A percentile compares a stretch with the other conserved stretches of the same genome.
phyloP scores from a whole-genome alignment of 2,113 vertebrate species.

The Trachemys scripta region DNA sequence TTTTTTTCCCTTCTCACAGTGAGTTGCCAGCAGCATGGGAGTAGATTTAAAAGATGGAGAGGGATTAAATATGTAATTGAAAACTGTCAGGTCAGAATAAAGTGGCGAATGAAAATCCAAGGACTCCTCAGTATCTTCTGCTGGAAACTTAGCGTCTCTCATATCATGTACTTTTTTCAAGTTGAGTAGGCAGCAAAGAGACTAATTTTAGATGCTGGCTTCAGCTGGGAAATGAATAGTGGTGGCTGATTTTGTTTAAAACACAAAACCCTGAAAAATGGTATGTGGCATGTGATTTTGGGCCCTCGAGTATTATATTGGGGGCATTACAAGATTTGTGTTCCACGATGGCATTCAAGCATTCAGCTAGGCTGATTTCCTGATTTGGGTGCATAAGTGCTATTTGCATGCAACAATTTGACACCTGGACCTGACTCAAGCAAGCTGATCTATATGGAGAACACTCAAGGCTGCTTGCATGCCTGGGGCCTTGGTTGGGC shows the following conservation, averaged over 20 bases:
- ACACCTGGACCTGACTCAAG: neutral
- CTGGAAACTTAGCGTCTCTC: neutral
- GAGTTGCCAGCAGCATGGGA: neutral
- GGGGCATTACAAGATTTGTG: no score
- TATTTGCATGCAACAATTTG: neutral
- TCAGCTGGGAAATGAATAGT: neutral
- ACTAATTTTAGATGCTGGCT: neutral
- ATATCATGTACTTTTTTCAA: neutral
- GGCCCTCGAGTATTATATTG: neutral
- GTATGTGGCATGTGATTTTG: neutral
- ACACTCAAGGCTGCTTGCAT: neutral
- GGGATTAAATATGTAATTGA: neutral
- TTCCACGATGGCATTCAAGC: neutral
- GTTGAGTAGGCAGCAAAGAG: neutral
- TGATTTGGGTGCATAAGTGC: neutral
- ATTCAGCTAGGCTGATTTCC: neutral
- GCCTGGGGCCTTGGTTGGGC: rapidly evolving
- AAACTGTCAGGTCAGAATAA: neutral
- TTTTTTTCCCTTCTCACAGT: neutral
- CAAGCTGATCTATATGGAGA: neutral
- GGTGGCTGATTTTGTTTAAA: neutral
- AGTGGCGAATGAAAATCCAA: neutral
- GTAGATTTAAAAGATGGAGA: neutral
- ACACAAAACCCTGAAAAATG: neutral
- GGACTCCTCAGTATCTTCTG: neutral